Base-by-base conservation (phyloP, 2,888 invertebrate genomes). In the Digitonthophagus gazella region DNA sequence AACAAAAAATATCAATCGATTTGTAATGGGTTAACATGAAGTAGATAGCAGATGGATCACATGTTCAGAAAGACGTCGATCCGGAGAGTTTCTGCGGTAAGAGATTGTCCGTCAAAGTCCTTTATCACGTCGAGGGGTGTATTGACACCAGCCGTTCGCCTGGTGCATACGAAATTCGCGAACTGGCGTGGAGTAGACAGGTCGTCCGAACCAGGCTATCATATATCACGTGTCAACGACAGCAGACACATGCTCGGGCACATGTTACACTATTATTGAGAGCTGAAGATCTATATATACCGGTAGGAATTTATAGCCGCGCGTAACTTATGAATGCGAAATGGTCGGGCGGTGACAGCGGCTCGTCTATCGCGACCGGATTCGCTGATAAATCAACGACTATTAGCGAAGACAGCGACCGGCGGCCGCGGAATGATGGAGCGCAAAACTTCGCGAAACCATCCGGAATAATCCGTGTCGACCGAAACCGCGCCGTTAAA, bases 211-310 rank as follows among this genome's bases (percentile, higher is more conserved):
- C 61, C 61, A 61, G 61, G 18, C 18, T 6, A 61, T 61, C 61
- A 61, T 61, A 61, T 61, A 61, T 61, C 61, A 61, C 20, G 19
- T 61, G 61, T 61, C 61, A 61, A 61, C 20, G 61, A 61, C 20
- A 18, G 20, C 11, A 19, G 61, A 61, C 61, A 61, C 61, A 61
- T 61, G 61, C 61, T 61, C 61, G 61, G 61, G 61, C 61, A 61
- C 61, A 61, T 61, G 61, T 61, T 19, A 61, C 61, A 61, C 18
- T 20, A 61, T 61, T 61, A 61, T 61, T 61, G 61, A 61, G 61
- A 61, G 61, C 19, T 20, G 19, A 61, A 61, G 61, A 61, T 61
- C 61, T 61, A 61, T 61, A 61, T 61, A 61, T 44, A 44, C 28
- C 28, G 28, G 28, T 44, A 44, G 28, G 28, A 44, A 44, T 44